Evolutionary conservation across 2,888 invertebrate genomes (phyloP).

Genomic region (Steinernema scapterisci): DNA sequence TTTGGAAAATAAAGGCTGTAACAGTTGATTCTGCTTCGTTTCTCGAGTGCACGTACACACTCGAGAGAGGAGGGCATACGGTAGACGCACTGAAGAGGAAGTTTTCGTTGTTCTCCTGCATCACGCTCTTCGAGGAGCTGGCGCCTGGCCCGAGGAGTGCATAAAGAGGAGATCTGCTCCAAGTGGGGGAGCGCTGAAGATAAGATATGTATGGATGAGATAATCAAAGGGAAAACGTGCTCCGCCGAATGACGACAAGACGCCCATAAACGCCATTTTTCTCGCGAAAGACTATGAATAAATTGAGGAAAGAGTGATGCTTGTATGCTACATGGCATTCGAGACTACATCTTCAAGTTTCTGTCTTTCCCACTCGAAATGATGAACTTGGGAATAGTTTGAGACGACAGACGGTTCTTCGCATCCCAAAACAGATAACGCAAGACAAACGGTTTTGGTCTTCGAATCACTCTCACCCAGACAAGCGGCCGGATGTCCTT

Average conservation of each 20-base stretch:
- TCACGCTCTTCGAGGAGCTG: background rate
- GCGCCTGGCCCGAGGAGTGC: background rate
- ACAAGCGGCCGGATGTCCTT: no score
- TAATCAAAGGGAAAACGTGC: constrained; percentile 26
- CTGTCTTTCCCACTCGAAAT: background rate
- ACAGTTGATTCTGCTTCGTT: background rate
- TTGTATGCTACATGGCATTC: constrained; percentile 10
- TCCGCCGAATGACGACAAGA: background rate
- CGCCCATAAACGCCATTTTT: constrained; percentile 27
- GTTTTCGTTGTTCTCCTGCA: background rate
- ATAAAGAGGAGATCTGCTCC: background rate
- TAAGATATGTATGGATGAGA: constrained; percentile 30
- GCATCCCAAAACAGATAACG: no score
- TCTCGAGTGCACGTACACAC: no score
- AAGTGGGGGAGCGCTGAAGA: background rate
- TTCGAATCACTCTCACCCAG: no score
- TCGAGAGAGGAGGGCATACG: background rate
- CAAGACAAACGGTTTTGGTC: no score
- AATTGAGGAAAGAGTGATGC: constrained; percentile 26
- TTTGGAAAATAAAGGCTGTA: background rate
- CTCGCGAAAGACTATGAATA: constrained; percentile 29
- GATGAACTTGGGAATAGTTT: no score
- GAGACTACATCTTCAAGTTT: background rate
- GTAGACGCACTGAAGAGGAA: background rate
- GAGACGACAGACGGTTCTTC: no score